These are phyloP conservation scores for Onthophagus taurus DNA, from an alignment of 1,140 invertebrate genomes.

Conservation along the genomic window DNA sequence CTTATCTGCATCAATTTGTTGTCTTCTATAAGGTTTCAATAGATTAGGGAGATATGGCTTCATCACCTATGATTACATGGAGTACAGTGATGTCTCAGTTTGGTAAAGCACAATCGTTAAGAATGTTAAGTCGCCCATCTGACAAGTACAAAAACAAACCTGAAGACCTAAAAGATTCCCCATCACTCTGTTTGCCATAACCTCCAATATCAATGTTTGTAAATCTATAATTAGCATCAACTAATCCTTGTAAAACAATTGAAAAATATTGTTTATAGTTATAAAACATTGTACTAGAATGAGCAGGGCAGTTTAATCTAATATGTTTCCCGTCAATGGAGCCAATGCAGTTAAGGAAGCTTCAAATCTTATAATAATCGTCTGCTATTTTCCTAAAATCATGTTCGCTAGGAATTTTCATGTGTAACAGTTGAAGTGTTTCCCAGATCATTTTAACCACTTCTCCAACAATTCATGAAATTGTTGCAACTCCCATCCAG, in stretches of 20 bases:
- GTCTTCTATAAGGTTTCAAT: too few relatives aligned
- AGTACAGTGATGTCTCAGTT: slow-evolving; percentile 15
- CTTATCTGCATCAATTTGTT: too few relatives aligned
- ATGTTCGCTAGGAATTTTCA: slow-evolving; percentile 17
- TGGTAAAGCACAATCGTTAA: slow-evolving; percentile 12
- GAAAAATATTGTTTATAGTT: too few relatives aligned
- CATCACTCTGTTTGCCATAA: slow-evolving; percentile 22
- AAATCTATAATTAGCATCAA: slow-evolving; percentile 37
- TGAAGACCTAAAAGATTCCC: slow-evolving; percentile 17
- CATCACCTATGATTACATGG: slow-evolving; percentile 15
- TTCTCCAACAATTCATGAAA: slow-evolving; percentile 19
- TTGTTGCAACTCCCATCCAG: slow-evolving; percentile 17
- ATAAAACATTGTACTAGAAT: slow-evolving; percentile 29
- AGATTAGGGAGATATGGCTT: too few relatives aligned
- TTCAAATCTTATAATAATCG: slow-evolving; percentile 27
- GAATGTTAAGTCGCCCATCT: slow-evolving; percentile 16
- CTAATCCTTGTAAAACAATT: slow-evolving; percentile 36
- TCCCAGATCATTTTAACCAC: slow-evolving; percentile 18
- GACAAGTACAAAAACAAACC: slow-evolving; percentile 17
- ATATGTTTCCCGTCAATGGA: slow-evolving; percentile 36
- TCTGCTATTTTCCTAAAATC: slow-evolving; percentile 18
- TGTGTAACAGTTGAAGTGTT: slow-evolving; percentile 20
- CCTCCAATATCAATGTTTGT: slow-evolving; percentile 35
- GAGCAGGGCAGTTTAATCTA: slow-evolving; percentile 18
- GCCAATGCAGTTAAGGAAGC: slow-evolving; percentile 35